phyloP scores from a whole-genome alignment of 2,113 vertebrate genomes.

The Brevimyrus niger region DNA sequence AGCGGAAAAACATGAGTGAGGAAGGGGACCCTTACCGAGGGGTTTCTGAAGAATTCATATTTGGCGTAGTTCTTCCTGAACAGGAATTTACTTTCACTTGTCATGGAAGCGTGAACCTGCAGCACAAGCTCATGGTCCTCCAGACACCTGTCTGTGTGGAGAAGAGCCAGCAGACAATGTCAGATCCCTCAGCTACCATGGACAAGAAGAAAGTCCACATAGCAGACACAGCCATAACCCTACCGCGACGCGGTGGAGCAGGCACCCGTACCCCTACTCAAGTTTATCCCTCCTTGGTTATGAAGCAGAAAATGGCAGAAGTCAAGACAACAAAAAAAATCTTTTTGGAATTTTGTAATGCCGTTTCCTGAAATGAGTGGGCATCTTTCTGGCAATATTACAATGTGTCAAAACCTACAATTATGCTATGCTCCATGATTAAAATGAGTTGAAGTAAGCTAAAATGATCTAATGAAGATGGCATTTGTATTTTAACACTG shows the following conservation, averaged over 20 bases:
- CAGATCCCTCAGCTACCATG: slow-evolving; percentile 5
- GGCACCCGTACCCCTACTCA: no score
- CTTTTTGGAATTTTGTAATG: background rate
- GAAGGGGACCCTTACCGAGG: slow-evolving; percentile 65
- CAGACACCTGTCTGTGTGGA: slow-evolving; percentile 75
- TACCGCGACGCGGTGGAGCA: background rate
- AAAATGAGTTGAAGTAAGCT: background rate
- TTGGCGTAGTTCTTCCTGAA: slow-evolving; percentile 99
- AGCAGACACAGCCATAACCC: background rate
- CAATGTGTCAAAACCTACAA: background rate
- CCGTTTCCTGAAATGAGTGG: background rate
- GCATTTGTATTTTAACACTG: background rate
- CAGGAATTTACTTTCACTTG: slow-evolving; percentile 86
- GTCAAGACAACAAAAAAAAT: background rate
- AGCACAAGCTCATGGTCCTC: slow-evolving; percentile 92
- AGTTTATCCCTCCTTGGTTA: no score
- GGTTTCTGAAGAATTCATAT: slow-evolving; percentile 97
- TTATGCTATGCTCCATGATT: background rate
- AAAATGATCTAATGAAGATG: background rate
- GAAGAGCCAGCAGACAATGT: background rate
- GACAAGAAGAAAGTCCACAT: background rate
- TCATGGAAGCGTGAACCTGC: slow-evolving; percentile 85
- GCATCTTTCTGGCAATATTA: background rate
- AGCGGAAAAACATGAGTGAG: background rate
- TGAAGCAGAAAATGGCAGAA: no score